Base-by-base conservation (phyloP, 2,113 vertebrate species). In the Felis chaus region DNA sequence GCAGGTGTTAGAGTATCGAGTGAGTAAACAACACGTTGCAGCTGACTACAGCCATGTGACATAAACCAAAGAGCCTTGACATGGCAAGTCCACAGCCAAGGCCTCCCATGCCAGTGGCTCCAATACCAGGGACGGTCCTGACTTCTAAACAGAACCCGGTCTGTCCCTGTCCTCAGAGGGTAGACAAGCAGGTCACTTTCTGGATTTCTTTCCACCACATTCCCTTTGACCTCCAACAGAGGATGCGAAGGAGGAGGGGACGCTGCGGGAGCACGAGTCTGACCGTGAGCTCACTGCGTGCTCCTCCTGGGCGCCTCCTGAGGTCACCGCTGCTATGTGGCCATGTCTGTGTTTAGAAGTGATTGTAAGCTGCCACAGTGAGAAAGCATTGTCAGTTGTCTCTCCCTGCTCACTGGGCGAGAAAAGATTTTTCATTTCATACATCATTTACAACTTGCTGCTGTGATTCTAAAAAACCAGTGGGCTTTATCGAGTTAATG, bases 351-450 rank as follows among this genome's bases (percentile, higher is more conserved):
- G 53, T 88, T 68, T 15, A 93, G 68, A 94, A 84, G 93, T 90
- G 88, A 61, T 1, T 88, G 86, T 94, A 93, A 94, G 95, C 82
- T 73, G 89, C 96, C 80, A 19, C 57, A 94, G 93, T 76, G 97
- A 98, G 94, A 91, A 96, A 96, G 97, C 87, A 91, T 93, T 88
- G 91, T 98, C 98, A 92, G 98, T 96, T 95, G 98, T 95, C 98
- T 97, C 97, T 95, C 97, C 81, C 97, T 97, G 98, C 95, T 98
- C 96, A 91, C 95, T 98, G 98, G 94, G 87, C n/a, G 66, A 98
- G 98, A 98, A 98, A 97, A 98, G 97, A 98, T 98, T 98, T 98
- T 98, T 98, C 98, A 99, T 99, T 99, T 99, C 99, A 98, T 99
- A 99, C 98, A 98, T 98, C 98, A 99, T 99, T 99, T 98, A 98